Conservation (phyloP, 2,888 invertebrate species). For the Xanthia togata region DNA sequence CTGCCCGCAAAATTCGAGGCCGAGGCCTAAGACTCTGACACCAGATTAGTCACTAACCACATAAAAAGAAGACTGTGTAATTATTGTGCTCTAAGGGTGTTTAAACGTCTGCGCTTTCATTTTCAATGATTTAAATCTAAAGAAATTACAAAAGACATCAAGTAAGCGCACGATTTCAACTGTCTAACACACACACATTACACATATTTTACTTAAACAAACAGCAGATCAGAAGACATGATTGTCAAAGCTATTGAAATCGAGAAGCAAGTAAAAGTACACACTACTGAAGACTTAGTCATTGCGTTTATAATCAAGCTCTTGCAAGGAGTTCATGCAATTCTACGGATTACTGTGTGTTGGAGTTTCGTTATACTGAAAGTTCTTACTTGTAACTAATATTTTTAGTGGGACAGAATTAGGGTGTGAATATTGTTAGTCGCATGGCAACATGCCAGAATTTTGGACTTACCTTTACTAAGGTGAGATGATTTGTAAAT, state of each 20-base stretch:
- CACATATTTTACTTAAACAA: slow-evolving; percentile 14
- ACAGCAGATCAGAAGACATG: slow-evolving; percentile 13
- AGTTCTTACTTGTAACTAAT: not conserved
- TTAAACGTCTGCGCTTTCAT: no score
- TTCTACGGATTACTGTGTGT: not conserved
- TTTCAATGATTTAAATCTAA: no score
- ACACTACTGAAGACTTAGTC: not conserved
- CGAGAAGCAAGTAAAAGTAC: slow-evolving; percentile 1
- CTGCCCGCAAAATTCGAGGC: no score
- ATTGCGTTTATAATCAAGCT: slow-evolving; percentile 25
- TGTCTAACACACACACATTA: no score
- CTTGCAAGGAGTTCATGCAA: not conserved
- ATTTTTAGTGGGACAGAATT: not conserved
- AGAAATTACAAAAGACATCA: not conserved
- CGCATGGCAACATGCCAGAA: not conserved
- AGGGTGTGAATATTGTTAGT: not conserved
- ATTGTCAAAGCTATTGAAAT: slow-evolving; percentile 13
- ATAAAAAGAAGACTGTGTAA: no score
- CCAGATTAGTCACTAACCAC: no score
- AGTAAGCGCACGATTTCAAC: not conserved
- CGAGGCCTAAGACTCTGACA: no score
- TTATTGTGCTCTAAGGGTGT: no score
- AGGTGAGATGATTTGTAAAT: not conserved
- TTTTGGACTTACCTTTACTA: not conserved
- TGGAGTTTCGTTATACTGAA: not conserved